phyloP scores from a whole-genome alignment of 2,888 invertebrate genomes.

The Holacanthella duospinosa region DNA sequence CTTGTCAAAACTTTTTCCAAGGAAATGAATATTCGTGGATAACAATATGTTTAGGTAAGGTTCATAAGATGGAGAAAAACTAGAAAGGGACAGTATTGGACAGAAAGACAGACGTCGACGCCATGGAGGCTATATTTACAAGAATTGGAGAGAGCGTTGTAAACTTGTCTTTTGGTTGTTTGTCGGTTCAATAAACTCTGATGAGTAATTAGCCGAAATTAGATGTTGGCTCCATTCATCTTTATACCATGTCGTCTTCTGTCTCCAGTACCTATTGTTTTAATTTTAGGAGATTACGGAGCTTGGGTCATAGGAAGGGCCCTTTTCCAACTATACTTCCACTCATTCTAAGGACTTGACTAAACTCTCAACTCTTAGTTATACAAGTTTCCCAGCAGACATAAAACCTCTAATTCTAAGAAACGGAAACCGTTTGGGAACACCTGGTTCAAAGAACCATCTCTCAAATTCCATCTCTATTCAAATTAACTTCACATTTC shows the following conservation, averaged over 20 bases:
- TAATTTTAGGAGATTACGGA: not conserved
- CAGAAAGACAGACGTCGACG: not conserved
- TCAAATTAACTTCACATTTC: too few species aligned
- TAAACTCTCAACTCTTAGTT: not conserved
- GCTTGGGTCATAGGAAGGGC: too few species aligned
- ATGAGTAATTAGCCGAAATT: constrained; percentile 5
- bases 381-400: not conserved
- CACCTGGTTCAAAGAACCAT: not conserved
- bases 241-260: not conserved
- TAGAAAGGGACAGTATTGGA: not conserved
- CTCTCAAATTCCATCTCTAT: not conserved
- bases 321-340: not conserved
- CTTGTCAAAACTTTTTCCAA: not conserved
- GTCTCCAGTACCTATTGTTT: not conserved
- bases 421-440: not conserved
- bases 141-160: not conserved
- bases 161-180: not conserved
- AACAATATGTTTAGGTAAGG: constrained; percentile 1
- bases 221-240: constrained; percentile 2
- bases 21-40: constrained; percentile 1
- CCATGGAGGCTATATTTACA: not conserved
- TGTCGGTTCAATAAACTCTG: not conserved
- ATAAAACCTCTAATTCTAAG: not conserved
- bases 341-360: not conserved
- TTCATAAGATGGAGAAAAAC: not conserved